phyloP scores from a whole-genome alignment of 2,113 vertebrate genomes.

The Cricetomys ansorgei region DNA sequence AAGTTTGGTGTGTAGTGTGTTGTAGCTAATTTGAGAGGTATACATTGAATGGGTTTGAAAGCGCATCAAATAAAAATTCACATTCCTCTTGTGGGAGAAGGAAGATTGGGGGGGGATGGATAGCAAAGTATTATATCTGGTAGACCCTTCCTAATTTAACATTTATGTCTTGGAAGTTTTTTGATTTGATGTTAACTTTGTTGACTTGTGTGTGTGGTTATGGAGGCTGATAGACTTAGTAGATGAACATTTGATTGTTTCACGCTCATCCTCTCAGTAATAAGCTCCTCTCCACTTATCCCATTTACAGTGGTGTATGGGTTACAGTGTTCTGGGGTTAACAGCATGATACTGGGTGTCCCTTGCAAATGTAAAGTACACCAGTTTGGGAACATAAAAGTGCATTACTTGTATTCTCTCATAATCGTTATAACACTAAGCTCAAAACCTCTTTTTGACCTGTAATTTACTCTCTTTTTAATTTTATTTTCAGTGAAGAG shows the following conservation, averaged over 20 bases:
- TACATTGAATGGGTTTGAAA: neutral
- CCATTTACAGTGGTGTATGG: neutral
- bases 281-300: neutral
- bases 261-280: neutral
- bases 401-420: neutral
- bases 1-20: neutral
- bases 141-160: neutral
- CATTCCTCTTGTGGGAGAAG: neutral
- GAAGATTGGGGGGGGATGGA: neutral
- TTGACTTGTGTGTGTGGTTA: neutral
- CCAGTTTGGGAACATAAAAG: neutral
- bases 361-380: neutral
- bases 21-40: neutral
- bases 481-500: constrained; percentile 48
- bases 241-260: neutral
- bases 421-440: neutral
- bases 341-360: neutral
- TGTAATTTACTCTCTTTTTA: constrained; percentile 39
- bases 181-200: constrained; percentile 4
- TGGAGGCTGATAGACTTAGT: neutral
- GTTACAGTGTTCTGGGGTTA: neutral
- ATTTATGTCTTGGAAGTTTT: neutral
- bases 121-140: neutral
- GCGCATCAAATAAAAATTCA: neutral
- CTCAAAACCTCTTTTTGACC: neutral